Evolutionary conservation across 2,888 invertebrate species (phyloP), one percentile per base, ranked within the genome.

Genomic region (Dorcus parallelipipedus): DNA sequence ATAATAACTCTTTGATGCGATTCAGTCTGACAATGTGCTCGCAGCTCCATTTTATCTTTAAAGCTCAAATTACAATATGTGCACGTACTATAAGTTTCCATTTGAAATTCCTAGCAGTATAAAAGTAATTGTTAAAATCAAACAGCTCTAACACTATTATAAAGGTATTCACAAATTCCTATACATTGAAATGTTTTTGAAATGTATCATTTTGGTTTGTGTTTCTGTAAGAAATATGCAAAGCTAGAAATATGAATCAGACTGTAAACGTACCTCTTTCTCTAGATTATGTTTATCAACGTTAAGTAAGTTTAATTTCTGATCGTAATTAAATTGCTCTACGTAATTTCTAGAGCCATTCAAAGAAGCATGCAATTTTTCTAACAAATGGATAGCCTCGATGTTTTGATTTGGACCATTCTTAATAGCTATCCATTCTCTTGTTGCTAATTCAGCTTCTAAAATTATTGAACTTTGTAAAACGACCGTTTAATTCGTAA

Each of bases 1-100:
- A 86, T 86, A 63, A 88, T 85, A 64, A 85, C 83, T 64, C 81
- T 82, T 69, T 85, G 85, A 74, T 88, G 88, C 61, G 78, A 78
- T 67, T 84, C 83, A n/a, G 84, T 83, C 70, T 84, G 83, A 69
- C 85, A 86, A 72, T 86, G 86, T 49, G 80, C 79, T 41, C 82
- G 76, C 47, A 86, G 71, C 61, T 84, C 84, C 58, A 79, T 75
- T 61, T 82, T 81, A 58, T 82, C 81, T 45, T 73, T 71, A 70
- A 84, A 85, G 41, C 79, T 79, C 26, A 84, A 76, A 65, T 83
- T 81, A 73, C 85, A 85, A 69, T 85, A 85, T 23, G 82, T 81
- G 70, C 85, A 85, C 3, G 80, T 56, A 55, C 38, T 45, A 40
- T 54, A 55, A 51, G 49, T 54, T 40, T 59, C 55, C 59, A 59